A percentile compares a stretch with the other conserved stretches of the same genome.
Evolutionary conservation across 2,797 vertebrate genomes (phyloP).

Genomic region (Sebastes dallii): DNA sequence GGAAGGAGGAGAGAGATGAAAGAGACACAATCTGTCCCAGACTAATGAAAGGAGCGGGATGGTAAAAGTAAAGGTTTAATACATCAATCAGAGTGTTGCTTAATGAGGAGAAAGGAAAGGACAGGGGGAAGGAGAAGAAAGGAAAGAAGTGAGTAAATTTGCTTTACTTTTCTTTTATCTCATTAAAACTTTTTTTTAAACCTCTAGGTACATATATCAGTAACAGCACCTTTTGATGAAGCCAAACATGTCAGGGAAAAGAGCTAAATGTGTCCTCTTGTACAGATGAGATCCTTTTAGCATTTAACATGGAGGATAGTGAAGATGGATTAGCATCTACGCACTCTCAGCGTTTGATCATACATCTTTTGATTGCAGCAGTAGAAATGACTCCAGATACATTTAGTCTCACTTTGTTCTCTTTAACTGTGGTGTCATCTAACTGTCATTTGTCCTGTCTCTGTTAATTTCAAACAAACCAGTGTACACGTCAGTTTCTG

Average conservation of each 20-base stretch:
- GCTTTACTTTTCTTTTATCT: conserved; percentile 18
- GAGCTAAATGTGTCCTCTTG: not conserved
- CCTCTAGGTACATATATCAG: not conserved
- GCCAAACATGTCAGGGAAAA: not conserved
- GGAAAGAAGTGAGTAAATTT: no score
- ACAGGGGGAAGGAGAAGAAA: not conserved
- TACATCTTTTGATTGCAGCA: not conserved
- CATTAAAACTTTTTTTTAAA: conserved; percentile 28
- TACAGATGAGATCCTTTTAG: not conserved
- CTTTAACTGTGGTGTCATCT: not conserved
- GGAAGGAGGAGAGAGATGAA: conserved; percentile 35
- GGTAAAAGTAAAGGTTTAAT: conserved; percentile 61
- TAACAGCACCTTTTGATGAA: not conserved
- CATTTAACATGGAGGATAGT: not conserved
- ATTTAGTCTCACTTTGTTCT: not conserved
- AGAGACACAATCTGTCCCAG: conserved; percentile 43
- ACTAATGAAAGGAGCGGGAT: conserved; percentile 45
- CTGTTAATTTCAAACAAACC: not conserved
- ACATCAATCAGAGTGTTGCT: conserved; percentile 50
- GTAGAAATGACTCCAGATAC: not conserved
- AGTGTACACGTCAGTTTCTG: not conserved
- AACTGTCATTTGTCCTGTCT: not conserved
- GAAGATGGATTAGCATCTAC: no score
- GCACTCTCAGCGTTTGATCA: no score
- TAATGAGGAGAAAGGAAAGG: conserved; percentile 43